A percentile compares a stretch with the other conserved stretches of the same genome.
phyloP scores from a whole-genome alignment of 2,113 vertebrate species.

The Indicator indicator region DNA sequence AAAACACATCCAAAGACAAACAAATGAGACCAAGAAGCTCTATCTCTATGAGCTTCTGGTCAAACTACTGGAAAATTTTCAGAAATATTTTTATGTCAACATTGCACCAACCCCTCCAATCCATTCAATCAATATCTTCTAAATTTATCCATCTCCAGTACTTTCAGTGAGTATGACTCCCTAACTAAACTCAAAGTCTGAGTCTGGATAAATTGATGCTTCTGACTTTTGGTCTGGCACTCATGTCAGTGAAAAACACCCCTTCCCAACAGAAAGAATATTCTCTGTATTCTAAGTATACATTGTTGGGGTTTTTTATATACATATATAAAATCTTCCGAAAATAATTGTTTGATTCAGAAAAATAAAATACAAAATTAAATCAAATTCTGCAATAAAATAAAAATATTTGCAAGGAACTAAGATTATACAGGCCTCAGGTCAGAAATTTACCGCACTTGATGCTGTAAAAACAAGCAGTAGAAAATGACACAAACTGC shows the following conservation, averaged over 20 bases:
- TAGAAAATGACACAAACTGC: neutral
- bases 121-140: neutral
- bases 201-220: neutral
- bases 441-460: neutral
- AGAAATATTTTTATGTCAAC: neutral
- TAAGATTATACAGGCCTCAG: neutral
- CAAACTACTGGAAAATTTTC: neutral
- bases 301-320: neutral
- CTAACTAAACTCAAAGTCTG: neutral
- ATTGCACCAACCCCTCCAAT: neutral
- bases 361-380: neutral
- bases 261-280: neutral
- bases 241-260: neutral
- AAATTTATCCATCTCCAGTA: neutral
- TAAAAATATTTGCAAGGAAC: neutral
- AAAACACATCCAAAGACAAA: neutral
- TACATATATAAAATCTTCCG: neutral
- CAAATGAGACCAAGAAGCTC: neutral
- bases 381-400: neutral
- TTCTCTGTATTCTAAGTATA: neutral
- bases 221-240: neutral
- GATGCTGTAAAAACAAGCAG: neutral
- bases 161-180: neutral
- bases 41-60: neutral
- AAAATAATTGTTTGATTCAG: neutral